Evolutionary conservation across 2,888 invertebrate species (phyloP).

Genomic region (Miltochrista miniata): DNA sequence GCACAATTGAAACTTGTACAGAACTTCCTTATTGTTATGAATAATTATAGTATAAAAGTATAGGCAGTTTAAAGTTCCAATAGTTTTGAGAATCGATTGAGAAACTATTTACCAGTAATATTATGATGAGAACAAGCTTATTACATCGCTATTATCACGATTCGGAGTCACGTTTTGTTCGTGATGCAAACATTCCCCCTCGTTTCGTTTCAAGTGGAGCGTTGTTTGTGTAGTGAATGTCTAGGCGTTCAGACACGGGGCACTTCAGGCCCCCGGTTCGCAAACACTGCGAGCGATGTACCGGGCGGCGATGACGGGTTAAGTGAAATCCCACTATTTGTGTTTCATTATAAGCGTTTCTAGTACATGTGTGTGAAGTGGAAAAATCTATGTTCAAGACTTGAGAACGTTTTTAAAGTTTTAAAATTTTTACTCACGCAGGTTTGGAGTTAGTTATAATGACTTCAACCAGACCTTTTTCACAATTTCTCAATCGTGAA

Average conservation of each 20-base stretch:
- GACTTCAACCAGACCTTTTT: no score
- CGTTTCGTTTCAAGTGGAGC: constrained; percentile 21
- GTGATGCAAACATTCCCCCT: constrained; percentile 18
- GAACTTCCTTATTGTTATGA: no score
- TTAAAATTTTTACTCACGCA: not conserved
- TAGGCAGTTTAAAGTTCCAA: no score
- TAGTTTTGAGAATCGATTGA: not conserved
- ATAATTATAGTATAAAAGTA: no score
- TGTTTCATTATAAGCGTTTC: constrained; percentile 18
- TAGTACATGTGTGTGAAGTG: constrained; percentile 1
- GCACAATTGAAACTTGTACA: no score
- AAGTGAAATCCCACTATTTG: constrained; percentile 35
- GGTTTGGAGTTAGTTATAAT: not conserved
- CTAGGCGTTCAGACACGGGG: constrained; percentile 33
- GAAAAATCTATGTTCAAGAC: no score
- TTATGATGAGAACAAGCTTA: constrained; percentile 9
- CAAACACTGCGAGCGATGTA: constrained; percentile 20
- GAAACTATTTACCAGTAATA: not conserved
- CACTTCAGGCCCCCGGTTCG: constrained; percentile 30
- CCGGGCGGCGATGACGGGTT: constrained; percentile 29
- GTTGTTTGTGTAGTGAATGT: constrained; percentile 35
- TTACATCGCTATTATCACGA: constrained; percentile 17
- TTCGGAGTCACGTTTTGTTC: constrained; percentile 25
- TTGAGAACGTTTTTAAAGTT: not conserved
- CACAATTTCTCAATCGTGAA: no score